Evolutionary conservation across 2,888 invertebrate genomes (phyloP), one percentile per base, ranked within the genome.

Genomic region (Nemapogon koenigi): DNA sequence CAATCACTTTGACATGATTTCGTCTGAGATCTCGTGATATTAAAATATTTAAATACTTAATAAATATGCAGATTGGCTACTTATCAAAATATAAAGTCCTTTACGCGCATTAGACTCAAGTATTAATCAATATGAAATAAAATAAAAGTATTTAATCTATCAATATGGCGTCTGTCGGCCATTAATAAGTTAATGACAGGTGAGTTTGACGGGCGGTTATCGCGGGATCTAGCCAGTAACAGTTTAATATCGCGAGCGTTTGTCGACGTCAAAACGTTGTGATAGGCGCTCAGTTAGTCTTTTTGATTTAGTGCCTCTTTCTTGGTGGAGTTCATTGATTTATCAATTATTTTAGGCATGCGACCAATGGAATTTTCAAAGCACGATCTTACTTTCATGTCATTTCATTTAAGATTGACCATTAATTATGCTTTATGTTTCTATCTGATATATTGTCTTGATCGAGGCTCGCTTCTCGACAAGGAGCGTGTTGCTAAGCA

Each of bases 131-230:
- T 17, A 4, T 16, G 8, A n/a, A 16, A 16, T 19, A 33, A 4
- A 33, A 47, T 52, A 59, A 64, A 62, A 59, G 52, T 53, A 54
- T 55, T 59, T 62, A 59, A 60, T 63, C 62, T 59, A 68, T 66
- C 67, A 62, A 61, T 59, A 62, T 57, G 57, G 54, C 49, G 53
- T 53, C 55, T 54, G 47, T 49, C 46, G 48, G 16, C 57, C 66
- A 73, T 76, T 73, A 73, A 72, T 73, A 75, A 64, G 59, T 51
- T 69, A 75, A 68, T 71, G 76, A 78, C 76, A 78, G 71, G 57
- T 58, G 52, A 62, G 66, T 67, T 67, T 72, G 76, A 75, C 75
- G 67, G 73, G 57, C 55, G 53, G 56, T 69, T 76, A 76, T 76
- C 76, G 65, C 71, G 71, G 68, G 69, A 78, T 75, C 75, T 75